Percentiles rank a stretch among this genome's conserved stretches.
These are phyloP conservation scores for Corapipo altera DNA, from an alignment of 2,113 vertebrate genomes.

Conservation along the genomic window DNA sequence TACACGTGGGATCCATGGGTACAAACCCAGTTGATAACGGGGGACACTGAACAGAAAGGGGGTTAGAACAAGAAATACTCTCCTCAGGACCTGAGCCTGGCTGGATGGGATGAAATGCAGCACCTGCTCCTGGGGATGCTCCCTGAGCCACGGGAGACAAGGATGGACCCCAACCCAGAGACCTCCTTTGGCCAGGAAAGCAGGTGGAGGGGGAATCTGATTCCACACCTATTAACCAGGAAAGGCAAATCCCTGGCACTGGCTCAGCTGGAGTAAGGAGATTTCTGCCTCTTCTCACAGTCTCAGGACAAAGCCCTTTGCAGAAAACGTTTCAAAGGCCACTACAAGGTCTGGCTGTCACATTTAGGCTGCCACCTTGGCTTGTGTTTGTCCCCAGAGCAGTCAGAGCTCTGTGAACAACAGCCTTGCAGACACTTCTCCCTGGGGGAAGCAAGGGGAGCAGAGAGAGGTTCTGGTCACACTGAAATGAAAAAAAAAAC, in stretches of 20 bases:
- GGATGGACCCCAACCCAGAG: not conserved
- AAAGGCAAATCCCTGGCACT: not conserved
- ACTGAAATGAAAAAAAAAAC: not conserved
- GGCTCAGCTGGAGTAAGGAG: not conserved
- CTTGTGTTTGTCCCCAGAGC: not conserved
- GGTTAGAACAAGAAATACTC: not conserved
- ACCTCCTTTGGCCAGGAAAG: not conserved
- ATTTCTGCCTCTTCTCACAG: not conserved
- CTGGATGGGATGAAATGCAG: not conserved
- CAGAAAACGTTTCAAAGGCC: not conserved
- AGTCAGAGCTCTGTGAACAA: not conserved
- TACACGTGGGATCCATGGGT: not conserved
- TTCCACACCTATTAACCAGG: not conserved
- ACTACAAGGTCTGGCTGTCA: not conserved
- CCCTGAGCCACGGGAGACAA: not conserved
- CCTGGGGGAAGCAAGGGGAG: not conserved
- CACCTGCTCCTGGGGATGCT: not conserved
- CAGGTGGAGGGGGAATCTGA: not conserved
- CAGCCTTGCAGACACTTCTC: not conserved
- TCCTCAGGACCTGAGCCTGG: not conserved
- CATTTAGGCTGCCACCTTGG: not conserved
- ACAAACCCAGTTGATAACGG: not conserved
- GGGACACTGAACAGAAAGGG: not conserved
- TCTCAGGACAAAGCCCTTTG: not conserved
- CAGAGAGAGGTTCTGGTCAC: not conserved